Conservation (phyloP, 2,888 invertebrate genomes). For the Tinea trinotella region DNA sequence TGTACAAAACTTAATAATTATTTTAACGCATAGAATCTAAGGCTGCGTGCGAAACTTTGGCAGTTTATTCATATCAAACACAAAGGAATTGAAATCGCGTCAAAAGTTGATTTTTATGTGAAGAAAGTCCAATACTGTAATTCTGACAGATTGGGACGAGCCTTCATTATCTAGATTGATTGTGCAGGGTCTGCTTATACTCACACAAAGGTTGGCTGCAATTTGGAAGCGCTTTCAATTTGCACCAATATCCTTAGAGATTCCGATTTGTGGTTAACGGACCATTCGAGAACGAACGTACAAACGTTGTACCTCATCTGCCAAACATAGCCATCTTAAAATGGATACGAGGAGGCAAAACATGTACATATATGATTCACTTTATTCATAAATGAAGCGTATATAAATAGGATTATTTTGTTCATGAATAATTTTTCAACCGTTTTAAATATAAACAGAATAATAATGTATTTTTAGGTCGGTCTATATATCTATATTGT, state of each 20-base stretch:
- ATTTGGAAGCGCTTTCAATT: conserved; percentile 63
- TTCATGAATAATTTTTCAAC: background rate
- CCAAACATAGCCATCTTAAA: conserved; percentile 10
- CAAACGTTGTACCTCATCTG: background rate
- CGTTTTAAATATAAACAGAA: too few relatives aligned
- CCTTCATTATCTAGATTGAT: conserved; percentile 67
- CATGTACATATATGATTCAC: background rate
- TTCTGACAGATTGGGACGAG: conserved; percentile 56
- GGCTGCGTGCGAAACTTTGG: too few relatives aligned
- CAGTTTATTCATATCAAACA: background rate
- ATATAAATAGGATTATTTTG: too few relatives aligned
- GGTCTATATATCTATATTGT: too few relatives aligned
- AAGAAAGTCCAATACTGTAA: conserved; percentile 29
- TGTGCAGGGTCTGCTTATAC: conserved; percentile 33
- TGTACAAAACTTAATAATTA: too few relatives aligned
- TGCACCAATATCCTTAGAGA: conserved; percentile 49
- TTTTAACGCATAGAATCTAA: too few relatives aligned
- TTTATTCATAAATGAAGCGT: background rate
- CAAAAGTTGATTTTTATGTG: conserved; percentile 2
- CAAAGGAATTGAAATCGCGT: conserved; percentile 8
- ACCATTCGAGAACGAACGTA: conserved; percentile 28
- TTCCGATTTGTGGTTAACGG: conserved; percentile 49
- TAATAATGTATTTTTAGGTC: too few relatives aligned
- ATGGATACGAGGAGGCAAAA: background rate
- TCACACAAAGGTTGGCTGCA: conserved; percentile 55